Evolutionary conservation across 1,140 invertebrate species (phyloP).

Genomic region (Polypedilum pembai): DNA sequence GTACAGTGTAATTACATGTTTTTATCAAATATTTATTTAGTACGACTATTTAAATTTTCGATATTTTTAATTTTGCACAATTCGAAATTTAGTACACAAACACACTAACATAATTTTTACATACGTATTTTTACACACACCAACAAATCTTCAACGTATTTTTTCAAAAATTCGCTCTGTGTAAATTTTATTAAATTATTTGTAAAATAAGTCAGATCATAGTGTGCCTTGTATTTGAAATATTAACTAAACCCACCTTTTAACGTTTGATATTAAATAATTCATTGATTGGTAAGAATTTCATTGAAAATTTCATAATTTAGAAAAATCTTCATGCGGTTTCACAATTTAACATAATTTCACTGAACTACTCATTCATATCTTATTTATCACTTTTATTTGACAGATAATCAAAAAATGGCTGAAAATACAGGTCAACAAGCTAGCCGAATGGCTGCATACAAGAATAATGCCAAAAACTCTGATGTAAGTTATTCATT

Average conservation of each 20-base stretch:
- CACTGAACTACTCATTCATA: not conserved
- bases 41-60: too few relatives aligned
- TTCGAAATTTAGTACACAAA: too few relatives aligned
- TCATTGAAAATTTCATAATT: not conserved
- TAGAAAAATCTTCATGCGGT: not conserved
- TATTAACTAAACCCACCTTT: not conserved
- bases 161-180: too few relatives aligned
- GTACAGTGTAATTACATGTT: too few relatives aligned
- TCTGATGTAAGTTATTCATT: not conserved
- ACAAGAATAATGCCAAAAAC: conserved; percentile 29
- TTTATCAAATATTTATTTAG: too few relatives aligned
- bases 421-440: not conserved
- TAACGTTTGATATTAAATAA: not conserved
- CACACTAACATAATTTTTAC: too few relatives aligned
- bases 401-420: not conserved
- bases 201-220: not conserved
- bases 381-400: not conserved
- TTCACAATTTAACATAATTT: not conserved
- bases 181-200: too few relatives aligned
- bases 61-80: too few relatives aligned
- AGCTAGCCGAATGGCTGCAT: conserved; percentile 6
- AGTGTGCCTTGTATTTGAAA: not conserved
- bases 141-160: too few relatives aligned
- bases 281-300: not conserved
- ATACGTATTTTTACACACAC: too few relatives aligned